These are phyloP conservation scores for Leucophora obtusa DNA, from an alignment of 2,888 invertebrate genomes.

Conservation along the genomic window DNA sequence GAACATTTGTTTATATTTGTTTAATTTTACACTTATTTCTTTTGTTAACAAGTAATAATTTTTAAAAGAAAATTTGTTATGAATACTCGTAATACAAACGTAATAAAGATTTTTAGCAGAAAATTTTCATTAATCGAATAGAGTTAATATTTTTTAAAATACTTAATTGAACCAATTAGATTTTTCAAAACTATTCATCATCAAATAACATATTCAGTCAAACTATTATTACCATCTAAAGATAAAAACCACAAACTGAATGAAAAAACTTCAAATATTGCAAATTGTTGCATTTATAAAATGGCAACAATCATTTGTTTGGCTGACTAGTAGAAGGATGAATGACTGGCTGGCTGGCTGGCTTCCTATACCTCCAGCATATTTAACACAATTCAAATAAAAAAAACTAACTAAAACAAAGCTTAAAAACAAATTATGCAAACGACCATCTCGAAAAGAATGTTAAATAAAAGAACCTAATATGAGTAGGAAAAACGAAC, in stretches of 20 bases:
- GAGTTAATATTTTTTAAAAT: not conserved
- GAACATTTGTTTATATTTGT: too few species aligned
- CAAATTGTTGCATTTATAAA: constrained; percentile 59
- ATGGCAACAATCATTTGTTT: constrained; percentile 50
- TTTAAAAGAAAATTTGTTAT: too few species aligned
- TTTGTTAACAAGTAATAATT: too few species aligned
- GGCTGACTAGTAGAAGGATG: not conserved
- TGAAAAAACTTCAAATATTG: constrained; percentile 47
- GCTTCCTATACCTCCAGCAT: constrained; percentile 45
- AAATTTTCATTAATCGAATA: too few species aligned
- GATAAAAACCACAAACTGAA: too few species aligned
- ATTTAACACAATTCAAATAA: constrained; percentile 51
- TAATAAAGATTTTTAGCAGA: too few species aligned
- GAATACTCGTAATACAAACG: too few species aligned
- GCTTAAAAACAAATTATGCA: constrained; percentile 61
- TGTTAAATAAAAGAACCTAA: constrained; percentile 27
- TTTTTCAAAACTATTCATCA: constrained; percentile 21
- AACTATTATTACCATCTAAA: not conserved
- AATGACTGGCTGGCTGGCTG: constrained; percentile 19
- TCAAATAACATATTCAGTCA: not conserved
- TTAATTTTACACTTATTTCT: too few species aligned
- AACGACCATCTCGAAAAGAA: constrained; percentile 35
- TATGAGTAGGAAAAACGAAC: constrained; percentile 27
- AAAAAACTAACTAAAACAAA: constrained; percentile 65
- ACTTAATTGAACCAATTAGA: constrained; percentile 13